Evolutionary conservation across 2,113 vertebrate species (phyloP).

Genomic region (Cyprichromis sp.): DNA sequence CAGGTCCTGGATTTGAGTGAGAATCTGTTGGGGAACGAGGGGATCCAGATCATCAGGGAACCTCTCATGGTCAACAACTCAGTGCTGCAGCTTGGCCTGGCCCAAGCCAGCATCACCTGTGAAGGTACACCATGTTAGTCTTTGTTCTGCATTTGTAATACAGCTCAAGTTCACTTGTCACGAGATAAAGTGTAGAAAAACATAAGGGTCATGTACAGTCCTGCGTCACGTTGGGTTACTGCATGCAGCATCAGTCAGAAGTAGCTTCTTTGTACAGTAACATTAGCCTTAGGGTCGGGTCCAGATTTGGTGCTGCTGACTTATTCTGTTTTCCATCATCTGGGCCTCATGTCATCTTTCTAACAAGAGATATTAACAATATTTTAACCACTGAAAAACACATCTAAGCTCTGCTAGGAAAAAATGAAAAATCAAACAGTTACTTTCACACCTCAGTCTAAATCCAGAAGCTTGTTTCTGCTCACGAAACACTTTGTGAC

Average conservation of each 20-base stretch:
- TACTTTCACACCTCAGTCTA: neutral
- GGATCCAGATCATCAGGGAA: conserved; percentile 62
- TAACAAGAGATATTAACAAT: neutral
- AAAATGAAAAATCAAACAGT: neutral
- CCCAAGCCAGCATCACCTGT: conserved; percentile 56
- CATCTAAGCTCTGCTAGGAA: neutral
- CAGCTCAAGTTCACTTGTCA: neutral
- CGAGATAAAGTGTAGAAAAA: neutral
- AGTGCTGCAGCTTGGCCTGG: conserved; percentile 55
- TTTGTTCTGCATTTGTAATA: neutral
- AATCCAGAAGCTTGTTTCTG: neutral
- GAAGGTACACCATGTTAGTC: conserved; percentile 53
- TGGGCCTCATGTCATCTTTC: neutral
- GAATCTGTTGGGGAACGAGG: conserved; percentile 61
- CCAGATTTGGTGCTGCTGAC: neutral
- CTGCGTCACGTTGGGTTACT: neutral
- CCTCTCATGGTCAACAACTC: conserved; percentile 67
- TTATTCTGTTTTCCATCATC: neutral
- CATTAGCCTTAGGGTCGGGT: neutral
- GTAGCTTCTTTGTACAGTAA: neutral
- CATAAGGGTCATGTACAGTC: neutral
- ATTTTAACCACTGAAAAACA: neutral
- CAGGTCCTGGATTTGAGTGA: conserved; percentile 64
- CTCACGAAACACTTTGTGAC: neutral
- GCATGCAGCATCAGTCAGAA: neutral